Base-by-base conservation (phyloP, 2,113 vertebrate species). In the Tragelaphus strepsiceros region DNA sequence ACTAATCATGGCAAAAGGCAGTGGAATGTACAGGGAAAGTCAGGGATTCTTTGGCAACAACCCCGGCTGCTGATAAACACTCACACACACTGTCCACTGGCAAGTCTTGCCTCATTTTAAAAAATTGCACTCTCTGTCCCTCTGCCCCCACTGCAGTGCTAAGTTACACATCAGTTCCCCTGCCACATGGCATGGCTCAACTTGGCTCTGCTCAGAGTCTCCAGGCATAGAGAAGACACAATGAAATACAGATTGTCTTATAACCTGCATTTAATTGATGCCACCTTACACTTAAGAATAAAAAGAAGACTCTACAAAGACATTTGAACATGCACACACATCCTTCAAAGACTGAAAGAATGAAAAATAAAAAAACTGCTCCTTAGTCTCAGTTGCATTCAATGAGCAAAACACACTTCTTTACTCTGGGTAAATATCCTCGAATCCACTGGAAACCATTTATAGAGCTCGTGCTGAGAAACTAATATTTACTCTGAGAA, bases 401-500 rank as follows among this genome's bases (percentile, higher is more conserved):
- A 51, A 7, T n/a, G 67, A 96, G 46, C 86, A 82, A 77, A 97
- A 90, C 7, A 13, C 43, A 67, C 14, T 90, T 80, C 85, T 93
- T 81, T 80, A 58, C 71, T 84, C 71, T 67, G 56, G 91, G 54
- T 90, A 94, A 96, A 88, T 54, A 53, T 46, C 49, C 90, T 62
- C 7, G 88, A 85, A 91, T n/a, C 77, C 77, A 59, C 90, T 30
- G 54, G 59, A 96, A 94, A 82, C 46, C 39, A 16, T 95, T 90
- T 92, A 30, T 49, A 94, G 88, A 97, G 77, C 92, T 95, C 59
- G 24, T 51, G 39, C 26, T 5, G 58, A 95, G 94, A 95, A 95
- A 96, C 90, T 59, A 89, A 85, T 95, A 96, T 92, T 94, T 90
- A 96, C 87, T n/a, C 13, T 35, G 81, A 90, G 74, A 94, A 35